Conservation (phyloP, 2,797 vertebrate genomes). For the Eulemur albifrons region DNA sequence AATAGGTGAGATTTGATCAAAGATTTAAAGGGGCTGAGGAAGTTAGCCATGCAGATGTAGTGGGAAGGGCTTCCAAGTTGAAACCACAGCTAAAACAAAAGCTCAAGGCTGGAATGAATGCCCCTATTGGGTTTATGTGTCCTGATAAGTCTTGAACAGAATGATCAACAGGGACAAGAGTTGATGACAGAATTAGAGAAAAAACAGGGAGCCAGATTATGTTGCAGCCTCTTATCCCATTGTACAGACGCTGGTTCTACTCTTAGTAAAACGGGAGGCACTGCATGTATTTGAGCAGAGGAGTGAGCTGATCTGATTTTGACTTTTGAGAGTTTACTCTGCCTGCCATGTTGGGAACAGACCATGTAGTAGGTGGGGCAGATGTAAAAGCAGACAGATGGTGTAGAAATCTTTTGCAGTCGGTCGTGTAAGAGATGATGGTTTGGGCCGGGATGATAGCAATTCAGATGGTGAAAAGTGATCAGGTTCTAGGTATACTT, state of each 20-base stretch:
- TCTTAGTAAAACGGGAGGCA: background rate
- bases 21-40: background rate
- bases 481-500: background rate
- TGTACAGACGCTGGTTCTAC: background rate
- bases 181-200: background rate
- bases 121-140: accelerated
- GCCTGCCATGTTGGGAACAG: background rate
- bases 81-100: background rate
- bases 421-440: background rate
- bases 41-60: background rate
- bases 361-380: background rate
- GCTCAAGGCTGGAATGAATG: background rate
- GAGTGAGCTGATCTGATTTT: background rate
- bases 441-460: background rate
- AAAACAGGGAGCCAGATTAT: background rate
- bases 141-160: background rate
- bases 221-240: accelerated
- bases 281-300: background rate
- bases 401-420: background rate
- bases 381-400: background rate
- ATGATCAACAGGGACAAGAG: background rate
- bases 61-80: background rate
- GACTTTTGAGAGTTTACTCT: background rate
- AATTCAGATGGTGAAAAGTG: background rate
- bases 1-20: background rate